Conservation (phyloP, 2,113 vertebrate species). For the Neolamprologus toae region DNA sequence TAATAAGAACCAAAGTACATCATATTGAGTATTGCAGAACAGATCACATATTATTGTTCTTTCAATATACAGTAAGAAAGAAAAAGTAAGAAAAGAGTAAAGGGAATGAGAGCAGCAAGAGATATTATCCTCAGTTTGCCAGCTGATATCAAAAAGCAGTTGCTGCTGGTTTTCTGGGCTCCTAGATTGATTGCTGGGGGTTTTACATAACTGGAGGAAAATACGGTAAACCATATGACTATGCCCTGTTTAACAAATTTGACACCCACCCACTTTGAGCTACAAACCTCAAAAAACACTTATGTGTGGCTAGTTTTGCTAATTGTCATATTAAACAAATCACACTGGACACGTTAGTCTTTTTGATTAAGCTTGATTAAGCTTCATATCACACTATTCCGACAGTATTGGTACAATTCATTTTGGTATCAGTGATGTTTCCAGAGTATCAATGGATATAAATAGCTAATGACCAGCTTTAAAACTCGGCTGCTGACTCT, state of each 20-base stretch:
- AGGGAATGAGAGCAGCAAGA: neutral
- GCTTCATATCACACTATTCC: neutral
- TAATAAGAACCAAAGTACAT: neutral
- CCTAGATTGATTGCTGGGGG: slow-evolving; percentile 47
- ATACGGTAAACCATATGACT: neutral
- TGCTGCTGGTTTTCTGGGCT: slow-evolving; percentile 74
- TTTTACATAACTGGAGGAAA: slow-evolving; percentile 51
- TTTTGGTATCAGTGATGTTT: neutral
- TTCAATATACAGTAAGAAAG: neutral
- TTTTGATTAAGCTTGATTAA: neutral
- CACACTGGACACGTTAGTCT: neutral
- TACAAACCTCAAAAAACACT: neutral
- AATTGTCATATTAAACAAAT: neutral
- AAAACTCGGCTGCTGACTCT: neutral
- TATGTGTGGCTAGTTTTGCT: neutral
- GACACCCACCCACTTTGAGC: neutral
- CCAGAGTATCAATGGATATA: neutral
- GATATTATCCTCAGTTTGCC: neutral
- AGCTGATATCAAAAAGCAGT: slow-evolving; percentile 75
- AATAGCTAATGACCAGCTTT: neutral
- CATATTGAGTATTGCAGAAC: neutral
- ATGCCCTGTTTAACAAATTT: neutral
- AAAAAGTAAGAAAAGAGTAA: neutral
- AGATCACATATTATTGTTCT: neutral
- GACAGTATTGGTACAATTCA: neutral